A percentile compares a stretch with the other conserved stretches of the same genome.
phyloP scores from a whole-genome alignment of 1,140 invertebrate species.

The Drosophila suzukii region DNA sequence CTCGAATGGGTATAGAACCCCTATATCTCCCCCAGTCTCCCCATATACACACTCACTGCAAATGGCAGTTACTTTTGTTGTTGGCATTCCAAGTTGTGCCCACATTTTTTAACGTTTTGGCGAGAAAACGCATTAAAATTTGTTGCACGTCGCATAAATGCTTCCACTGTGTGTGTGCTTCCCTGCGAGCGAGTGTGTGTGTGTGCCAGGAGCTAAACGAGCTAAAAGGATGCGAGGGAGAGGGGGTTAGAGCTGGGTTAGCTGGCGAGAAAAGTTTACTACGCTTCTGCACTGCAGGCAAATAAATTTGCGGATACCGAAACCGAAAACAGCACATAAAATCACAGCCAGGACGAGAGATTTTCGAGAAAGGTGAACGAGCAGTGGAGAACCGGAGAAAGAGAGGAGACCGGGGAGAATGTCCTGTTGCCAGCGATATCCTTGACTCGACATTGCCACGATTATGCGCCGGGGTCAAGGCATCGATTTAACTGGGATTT shows the following conservation, averaged over 20 bases:
- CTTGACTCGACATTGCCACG: constrained; percentile 52
- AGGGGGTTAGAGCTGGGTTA: constrained; percentile 32
- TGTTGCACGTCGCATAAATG: constrained; percentile 82
- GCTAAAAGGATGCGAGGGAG: constrained; percentile 10
- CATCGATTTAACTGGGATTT: constrained; percentile 13
- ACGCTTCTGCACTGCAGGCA: constrained; percentile 76
- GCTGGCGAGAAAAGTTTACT: constrained; percentile 64
- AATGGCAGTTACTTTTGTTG: constrained; percentile 71
- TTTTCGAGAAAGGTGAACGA: constrained; percentile 58
- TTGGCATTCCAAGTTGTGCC: constrained; percentile 79
- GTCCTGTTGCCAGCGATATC: constrained; percentile 31
- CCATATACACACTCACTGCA: constrained; percentile 44
- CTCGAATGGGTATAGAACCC: constrained; percentile 33
- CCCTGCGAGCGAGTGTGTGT: constrained; percentile 13
- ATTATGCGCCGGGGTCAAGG: constrained; percentile 17
- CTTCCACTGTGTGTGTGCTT: constrained; percentile 48
- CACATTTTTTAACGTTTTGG: constrained; percentile 82
- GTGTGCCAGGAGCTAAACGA: constrained; percentile 35
- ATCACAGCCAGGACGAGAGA: constrained; percentile 70
- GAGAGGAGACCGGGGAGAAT: not conserved
- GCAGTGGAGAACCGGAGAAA: constrained; percentile 6
- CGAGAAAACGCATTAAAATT: constrained; percentile 81
- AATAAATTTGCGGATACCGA: constrained; percentile 79
- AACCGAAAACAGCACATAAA: constrained; percentile 81
- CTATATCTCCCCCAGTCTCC: constrained; percentile 11